phyloP scores from a whole-genome alignment of 2,888 invertebrate species.

The Tachina lurida region DNA sequence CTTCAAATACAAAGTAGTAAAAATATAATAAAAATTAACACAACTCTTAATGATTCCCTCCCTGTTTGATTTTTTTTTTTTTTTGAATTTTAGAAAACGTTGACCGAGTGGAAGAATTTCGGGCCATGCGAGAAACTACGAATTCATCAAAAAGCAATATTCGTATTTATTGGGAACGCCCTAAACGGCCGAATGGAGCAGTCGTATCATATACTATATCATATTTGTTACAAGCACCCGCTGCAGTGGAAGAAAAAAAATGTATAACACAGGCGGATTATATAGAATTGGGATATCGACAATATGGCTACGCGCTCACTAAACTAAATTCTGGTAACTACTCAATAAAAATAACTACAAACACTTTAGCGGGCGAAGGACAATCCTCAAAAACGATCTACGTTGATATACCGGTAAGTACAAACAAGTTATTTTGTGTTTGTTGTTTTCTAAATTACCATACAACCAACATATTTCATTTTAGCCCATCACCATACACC shows the following conservation, averaged over 20 bases:
- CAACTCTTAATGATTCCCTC: not conserved
- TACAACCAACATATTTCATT: conserved; percentile 28
- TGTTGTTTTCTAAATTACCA: not conserved
- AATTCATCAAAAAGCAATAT: conserved; percentile 85
- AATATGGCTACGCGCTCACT: conserved; percentile 74
- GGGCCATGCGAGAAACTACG: conserved; percentile 78
- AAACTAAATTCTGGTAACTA: conserved; percentile 91
- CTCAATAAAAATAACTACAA: conserved; percentile 89
- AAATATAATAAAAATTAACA: not conserved
- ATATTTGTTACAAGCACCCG: conserved; percentile 84
- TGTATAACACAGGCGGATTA: conserved; percentile 89
- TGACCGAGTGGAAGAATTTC: conserved; percentile 86
- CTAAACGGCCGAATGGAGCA: conserved; percentile 92
- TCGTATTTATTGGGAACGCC: conserved; percentile 91
- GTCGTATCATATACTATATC: conserved; percentile 93
- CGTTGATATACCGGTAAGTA: conserved; percentile 86
- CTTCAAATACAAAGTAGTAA: no score
- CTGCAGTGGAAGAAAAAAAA: conserved; percentile 87
- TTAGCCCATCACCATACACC: conserved; percentile 75
- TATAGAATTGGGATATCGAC: conserved; percentile 80
- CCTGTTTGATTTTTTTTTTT: not conserved
- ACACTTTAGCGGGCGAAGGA: conserved; percentile 90
- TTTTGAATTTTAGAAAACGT: conserved; percentile 84
- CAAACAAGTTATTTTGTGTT: not conserved
- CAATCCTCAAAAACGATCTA: conserved; percentile 85